A percentile compares a stretch with the other conserved stretches of the same genome.
Conservation (phyloP, 2,888 invertebrate species). For the Fissipunctia ypsillon region DNA sequence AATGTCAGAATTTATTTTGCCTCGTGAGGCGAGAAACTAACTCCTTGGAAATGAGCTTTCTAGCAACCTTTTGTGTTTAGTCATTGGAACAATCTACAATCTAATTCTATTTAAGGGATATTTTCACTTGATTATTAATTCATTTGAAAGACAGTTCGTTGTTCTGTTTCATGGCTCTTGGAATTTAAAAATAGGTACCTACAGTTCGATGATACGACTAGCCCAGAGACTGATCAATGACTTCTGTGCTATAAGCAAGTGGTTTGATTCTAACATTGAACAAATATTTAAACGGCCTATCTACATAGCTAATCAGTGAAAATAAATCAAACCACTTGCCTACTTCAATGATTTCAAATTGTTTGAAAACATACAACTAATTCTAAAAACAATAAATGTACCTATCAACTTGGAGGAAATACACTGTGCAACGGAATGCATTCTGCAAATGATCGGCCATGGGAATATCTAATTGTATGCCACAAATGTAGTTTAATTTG, state of each 20-base stretch:
- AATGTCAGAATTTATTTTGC: not conserved
- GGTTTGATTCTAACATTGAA: not conserved
- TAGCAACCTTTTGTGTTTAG: not conserved
- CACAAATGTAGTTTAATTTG: constrained; percentile 62
- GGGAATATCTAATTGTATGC: constrained; percentile 54
- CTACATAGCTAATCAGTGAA: not conserved
- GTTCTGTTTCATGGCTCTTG: not conserved
- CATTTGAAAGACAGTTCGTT: not conserved
- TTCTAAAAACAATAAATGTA: not conserved
- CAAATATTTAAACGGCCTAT: not conserved
- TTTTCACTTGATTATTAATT: constrained; percentile 11
- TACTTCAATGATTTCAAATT: not conserved
- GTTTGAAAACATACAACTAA: not conserved
- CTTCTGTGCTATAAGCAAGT: not conserved
- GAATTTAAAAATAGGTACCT: not conserved
- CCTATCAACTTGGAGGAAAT: not conserved
- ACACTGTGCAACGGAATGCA: constrained; percentile 4
- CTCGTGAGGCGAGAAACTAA: not conserved
- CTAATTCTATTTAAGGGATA: not conserved
- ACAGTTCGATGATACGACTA: not conserved
- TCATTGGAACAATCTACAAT: not conserved
- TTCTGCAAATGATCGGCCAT: constrained; percentile 44
- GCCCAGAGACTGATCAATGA: not conserved
- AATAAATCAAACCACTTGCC: not conserved
- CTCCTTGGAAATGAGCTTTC: constrained; percentile 1